These are phyloP conservation scores for Stenotaenia linearis DNA, from an alignment of 2,888 invertebrate species.

Conservation along the genomic window DNA sequence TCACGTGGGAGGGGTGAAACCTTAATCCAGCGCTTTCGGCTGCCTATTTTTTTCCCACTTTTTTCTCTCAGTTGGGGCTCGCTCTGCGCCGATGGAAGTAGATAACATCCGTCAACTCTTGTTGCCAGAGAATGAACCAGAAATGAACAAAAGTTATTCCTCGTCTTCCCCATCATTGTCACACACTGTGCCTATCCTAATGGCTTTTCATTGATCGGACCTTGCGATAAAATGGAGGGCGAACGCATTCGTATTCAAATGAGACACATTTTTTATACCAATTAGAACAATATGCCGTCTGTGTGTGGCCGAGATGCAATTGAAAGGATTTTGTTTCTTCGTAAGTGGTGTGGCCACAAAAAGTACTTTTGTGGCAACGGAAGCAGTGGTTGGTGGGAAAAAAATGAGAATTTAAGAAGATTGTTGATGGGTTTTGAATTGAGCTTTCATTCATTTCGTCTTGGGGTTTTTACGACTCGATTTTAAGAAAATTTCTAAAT, in stretches of 20 bases:
- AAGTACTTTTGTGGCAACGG: neutral
- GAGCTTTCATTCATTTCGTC: no score
- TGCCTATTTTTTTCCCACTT: neutral
- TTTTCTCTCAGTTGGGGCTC: neutral
- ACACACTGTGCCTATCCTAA: slow-evolving; percentile 1
- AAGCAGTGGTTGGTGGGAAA: neutral
- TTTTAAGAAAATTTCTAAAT: neutral
- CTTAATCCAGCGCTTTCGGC: neutral
- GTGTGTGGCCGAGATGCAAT: neutral
- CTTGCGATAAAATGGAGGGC: neutral
- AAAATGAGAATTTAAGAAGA: neutral
- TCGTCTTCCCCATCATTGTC: slow-evolving; percentile 1
- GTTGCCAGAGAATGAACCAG: neutral
- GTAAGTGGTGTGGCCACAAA: neutral
- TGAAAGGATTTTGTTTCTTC: neutral
- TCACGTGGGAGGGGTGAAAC: neutral
- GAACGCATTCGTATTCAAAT: neutral
- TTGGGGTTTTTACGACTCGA: neutral
- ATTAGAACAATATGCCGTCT: neutral
- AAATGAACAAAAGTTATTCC: slow-evolving; percentile 4
- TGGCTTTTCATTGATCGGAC: slow-evolving; percentile 9
- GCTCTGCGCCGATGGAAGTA: neutral
- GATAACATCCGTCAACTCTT: neutral
- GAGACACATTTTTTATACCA: neutral
- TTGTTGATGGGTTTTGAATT: neutral